Percentiles rank a stretch among this genome's conserved stretches.
phyloP scores from a whole-genome alignment of 1,140 invertebrate species.

The Papilio helenus region DNA sequence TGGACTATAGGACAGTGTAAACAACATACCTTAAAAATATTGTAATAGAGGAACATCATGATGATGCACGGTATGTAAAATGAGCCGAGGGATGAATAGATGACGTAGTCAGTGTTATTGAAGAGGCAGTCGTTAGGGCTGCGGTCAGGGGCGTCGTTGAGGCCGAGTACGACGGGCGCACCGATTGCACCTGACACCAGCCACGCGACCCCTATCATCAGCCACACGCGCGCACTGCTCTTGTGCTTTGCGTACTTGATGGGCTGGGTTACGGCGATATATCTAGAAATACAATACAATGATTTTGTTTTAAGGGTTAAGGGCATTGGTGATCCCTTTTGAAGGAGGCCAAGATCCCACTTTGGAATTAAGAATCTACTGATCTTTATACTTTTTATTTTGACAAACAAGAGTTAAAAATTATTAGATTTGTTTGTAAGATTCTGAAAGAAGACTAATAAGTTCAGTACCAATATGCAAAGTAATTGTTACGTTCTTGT shows the following conservation, averaged over 20 bases:
- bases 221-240: constrained; percentile 96
- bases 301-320: neutral
- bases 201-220: constrained; percentile 98
- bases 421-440: neutral
- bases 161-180: constrained; percentile 97
- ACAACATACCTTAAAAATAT: constrained; percentile 69
- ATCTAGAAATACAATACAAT: constrained; percentile 86
- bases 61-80: constrained; percentile 98
- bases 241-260: constrained; percentile 99
- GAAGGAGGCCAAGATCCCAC: too few species aligned
- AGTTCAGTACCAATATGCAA: neutral
- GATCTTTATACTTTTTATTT: neutral
- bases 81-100: constrained; percentile 98
- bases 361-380: too few species aligned
- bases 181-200: constrained; percentile 97
- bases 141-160: constrained; percentile 94
- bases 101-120: constrained; percentile 98
- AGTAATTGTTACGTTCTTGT: neutral
- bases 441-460: too few species aligned
- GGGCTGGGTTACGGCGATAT: constrained; percentile 99
- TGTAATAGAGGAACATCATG: constrained; percentile 75
- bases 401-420: neutral
- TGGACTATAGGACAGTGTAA: neutral
- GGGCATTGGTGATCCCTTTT: too few species aligned
- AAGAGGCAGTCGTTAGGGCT: constrained; percentile 93